These are phyloP conservation scores for Parasteatoda lunata DNA, from an alignment of 2,888 invertebrate genomes.

Conservation along the genomic window DNA sequence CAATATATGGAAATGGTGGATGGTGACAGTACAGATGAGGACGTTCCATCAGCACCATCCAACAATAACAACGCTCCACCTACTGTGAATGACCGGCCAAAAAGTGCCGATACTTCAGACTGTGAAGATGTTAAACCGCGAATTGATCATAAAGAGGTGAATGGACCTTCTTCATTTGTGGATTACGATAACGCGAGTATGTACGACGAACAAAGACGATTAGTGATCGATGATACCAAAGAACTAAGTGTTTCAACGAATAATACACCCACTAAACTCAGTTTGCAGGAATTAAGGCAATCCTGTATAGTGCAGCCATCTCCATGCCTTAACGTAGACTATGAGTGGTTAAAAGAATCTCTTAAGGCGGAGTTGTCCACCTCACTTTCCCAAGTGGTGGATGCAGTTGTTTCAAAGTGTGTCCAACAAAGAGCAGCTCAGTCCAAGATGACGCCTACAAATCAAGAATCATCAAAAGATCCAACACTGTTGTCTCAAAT, in stretches of 20 bases:
- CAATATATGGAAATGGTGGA: conserved; percentile 91
- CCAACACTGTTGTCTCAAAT: conserved; percentile 70
- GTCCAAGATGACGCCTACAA: conserved; percentile 15
- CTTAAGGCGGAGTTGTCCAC: conserved; percentile 92
- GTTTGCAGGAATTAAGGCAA: conserved; percentile 35
- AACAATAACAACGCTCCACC: conserved; percentile 11
- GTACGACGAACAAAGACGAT: conserved; percentile 84
- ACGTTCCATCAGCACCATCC: conserved; percentile 72
- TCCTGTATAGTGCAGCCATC: conserved; percentile 62
- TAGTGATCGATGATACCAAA: conserved; percentile 86
- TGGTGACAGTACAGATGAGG: conserved; percentile 77
- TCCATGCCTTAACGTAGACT: conserved; percentile 81
- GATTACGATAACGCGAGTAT: conserved; percentile 79
- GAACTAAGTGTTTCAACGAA: conserved; percentile 75
- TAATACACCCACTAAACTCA: conserved; percentile 14
- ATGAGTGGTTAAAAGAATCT: conserved; percentile 91
- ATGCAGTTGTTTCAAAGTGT: conserved; percentile 87
- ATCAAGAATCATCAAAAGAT: conserved; percentile 40
- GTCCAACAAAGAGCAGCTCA: conserved; percentile 77
- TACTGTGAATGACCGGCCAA: conserved; percentile 14
- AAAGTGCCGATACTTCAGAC: conserved; percentile 29
- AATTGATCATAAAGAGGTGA: neutral
- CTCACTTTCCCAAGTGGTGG: conserved; percentile 87
- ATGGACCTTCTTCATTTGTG: conserved; percentile 13
- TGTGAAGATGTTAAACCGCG: conserved; percentile 51